phyloP scores from a whole-genome alignment of 2,797 vertebrate genomes.

The Thalassophryne amazonica region DNA sequence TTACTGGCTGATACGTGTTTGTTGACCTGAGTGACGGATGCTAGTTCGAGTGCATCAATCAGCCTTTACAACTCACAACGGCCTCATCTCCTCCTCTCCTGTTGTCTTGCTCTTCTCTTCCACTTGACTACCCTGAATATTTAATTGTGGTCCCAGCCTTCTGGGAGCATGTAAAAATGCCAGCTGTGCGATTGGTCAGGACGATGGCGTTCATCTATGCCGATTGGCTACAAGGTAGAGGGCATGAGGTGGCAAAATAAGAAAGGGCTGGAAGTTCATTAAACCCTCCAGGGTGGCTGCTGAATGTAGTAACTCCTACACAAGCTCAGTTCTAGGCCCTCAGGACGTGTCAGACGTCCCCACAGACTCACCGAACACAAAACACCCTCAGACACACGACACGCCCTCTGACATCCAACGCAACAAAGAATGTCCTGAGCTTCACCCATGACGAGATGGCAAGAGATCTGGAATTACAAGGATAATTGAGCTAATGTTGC shows the following conservation, averaged over 20 bases:
- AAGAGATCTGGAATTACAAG: neutral
- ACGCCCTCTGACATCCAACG: constrained; percentile 64
- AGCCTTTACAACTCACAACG: constrained; percentile 63
- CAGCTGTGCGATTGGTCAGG: constrained; percentile 60
- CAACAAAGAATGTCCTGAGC: constrained; percentile 58
- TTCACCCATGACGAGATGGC: constrained; percentile 17
- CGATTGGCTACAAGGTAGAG: constrained; percentile 53
- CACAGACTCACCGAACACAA: constrained; percentile 46
- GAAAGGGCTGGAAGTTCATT: constrained; percentile 63
- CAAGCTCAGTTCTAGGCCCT: constrained; percentile 27
- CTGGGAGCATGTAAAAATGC: constrained; percentile 68
- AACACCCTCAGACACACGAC: constrained; percentile 64
- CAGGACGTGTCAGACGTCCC: constrained; percentile 51
- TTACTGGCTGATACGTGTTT: constrained; percentile 17
- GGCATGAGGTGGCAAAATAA: constrained; percentile 50
- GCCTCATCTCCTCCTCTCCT: constrained; percentile 31
- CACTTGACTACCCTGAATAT: constrained; percentile 72
- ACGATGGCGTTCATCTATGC: constrained; percentile 28
- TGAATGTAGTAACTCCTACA: constrained; percentile 38
- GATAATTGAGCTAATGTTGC: neutral
- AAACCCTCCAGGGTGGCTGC: constrained; percentile 52
- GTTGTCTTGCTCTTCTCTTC: constrained; percentile 45
- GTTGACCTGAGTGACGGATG: constrained; percentile 52
- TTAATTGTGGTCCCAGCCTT: constrained; percentile 69
- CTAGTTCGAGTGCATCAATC: constrained; percentile 55